Evolutionary conservation across 1,140 invertebrate genomes (phyloP).

Genomic region (Dendroctonus ponderosae): DNA sequence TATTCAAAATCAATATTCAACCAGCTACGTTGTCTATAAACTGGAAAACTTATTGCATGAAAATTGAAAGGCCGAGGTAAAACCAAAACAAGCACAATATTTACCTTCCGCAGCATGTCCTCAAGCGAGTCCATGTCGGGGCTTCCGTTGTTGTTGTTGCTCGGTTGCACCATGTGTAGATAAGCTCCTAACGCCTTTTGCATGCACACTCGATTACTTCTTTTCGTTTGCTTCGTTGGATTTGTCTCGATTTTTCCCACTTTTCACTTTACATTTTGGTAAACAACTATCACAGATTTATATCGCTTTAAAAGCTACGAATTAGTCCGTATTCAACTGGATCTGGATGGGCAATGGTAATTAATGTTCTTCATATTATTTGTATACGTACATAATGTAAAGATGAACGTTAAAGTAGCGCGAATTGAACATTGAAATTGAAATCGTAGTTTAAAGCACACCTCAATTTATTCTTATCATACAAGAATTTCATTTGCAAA

Average conservation of each 20-base stretch:
- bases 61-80: not conserved
- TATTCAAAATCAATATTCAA: no score
- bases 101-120: constrained; percentile 80
- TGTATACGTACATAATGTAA: no score
- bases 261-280: constrained; percentile 27
- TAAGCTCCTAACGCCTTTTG: constrained; percentile 12
- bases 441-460: no score
- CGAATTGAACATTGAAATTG: no score
- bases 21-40: no score
- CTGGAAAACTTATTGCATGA: not conserved
- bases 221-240: constrained; percentile 4
- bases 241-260: constrained; percentile 13
- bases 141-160: constrained; percentile 66
- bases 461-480: no score
- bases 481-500: no score
- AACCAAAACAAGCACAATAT: constrained; percentile 17
- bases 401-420: no score
- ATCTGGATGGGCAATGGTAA: no score
- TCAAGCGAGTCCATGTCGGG: constrained; percentile 78
- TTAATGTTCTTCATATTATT: no score
- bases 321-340: no score
- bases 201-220: constrained; percentile 23
- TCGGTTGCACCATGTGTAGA: constrained; percentile 50
- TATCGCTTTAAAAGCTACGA: not conserved
- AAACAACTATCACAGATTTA: constrained; percentile 3